These are phyloP conservation scores for Crotalus helleri DNA, from an alignment of 2,113 vertebrate species.

Conservation along the genomic window DNA sequence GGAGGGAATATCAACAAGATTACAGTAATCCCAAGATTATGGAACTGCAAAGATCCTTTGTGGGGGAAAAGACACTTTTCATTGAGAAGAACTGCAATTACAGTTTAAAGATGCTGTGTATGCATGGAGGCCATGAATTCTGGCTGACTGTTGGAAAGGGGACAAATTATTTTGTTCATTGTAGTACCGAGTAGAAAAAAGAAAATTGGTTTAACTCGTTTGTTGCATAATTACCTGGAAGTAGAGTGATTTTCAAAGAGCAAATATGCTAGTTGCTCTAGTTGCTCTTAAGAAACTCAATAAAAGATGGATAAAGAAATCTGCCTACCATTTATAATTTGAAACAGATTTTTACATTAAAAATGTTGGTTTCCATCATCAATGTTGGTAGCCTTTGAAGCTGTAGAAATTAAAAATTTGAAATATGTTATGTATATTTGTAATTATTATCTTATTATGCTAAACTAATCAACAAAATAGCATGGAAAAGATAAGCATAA, in stretches of 20 bases:
- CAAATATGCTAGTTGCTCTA: background rate
- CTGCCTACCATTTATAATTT: constrained; percentile 14
- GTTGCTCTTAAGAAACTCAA: background rate
- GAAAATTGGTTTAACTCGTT: background rate
- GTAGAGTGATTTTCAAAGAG: background rate
- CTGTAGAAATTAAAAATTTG: background rate
- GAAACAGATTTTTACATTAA: constrained; percentile 16
- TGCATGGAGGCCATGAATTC: background rate
- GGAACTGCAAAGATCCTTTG: background rate
- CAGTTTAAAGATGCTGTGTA: background rate
- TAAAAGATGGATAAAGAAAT: constrained; percentile 28
- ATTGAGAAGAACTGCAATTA: background rate
- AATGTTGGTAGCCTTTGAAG: constrained; percentile 26
- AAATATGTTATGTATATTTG: background rate
- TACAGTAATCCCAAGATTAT: background rate
- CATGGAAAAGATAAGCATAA: background rate
- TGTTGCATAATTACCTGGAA: background rate
- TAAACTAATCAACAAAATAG: background rate
- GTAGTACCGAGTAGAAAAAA: background rate
- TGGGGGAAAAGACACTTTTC: background rate
- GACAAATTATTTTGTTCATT: background rate
- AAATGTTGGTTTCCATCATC: constrained; percentile 16
- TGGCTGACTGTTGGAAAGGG: background rate
- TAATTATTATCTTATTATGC: background rate
- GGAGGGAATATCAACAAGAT: background rate